These are phyloP conservation scores for Drosophila robusta DNA, from an alignment of 2,888 invertebrate genomes.

Conservation along the genomic window DNA sequence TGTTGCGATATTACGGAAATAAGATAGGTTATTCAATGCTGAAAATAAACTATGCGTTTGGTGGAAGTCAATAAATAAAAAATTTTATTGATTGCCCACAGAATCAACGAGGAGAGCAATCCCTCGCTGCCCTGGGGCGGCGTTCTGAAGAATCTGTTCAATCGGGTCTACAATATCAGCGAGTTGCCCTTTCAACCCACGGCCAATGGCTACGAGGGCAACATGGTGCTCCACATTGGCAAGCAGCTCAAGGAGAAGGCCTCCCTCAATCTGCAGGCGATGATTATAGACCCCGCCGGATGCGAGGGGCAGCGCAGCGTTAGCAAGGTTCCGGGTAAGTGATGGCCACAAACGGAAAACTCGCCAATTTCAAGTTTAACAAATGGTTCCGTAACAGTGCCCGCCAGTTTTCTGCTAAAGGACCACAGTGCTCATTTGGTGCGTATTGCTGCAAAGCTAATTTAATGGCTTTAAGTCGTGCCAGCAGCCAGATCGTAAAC, in stretches of 20 bases:
- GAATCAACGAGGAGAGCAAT: slow-evolving; percentile 79
- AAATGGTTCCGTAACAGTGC: slow-evolving; percentile 40
- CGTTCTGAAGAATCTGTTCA: slow-evolving; percentile 66
- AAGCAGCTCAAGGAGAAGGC: slow-evolving; percentile 66
- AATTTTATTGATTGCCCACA: too few relatives aligned
- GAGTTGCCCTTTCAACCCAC: slow-evolving; percentile 53
- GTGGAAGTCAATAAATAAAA: too few relatives aligned
- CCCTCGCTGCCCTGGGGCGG: slow-evolving; percentile 83
- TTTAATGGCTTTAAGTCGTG: too few relatives aligned
- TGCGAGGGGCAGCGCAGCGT: slow-evolving; percentile 73
- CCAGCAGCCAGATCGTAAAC: neutral
- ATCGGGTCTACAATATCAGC: slow-evolving; percentile 65
- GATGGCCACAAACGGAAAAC: neutral
- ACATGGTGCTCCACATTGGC: slow-evolving; percentile 42
- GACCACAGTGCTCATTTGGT: slow-evolving; percentile 53
- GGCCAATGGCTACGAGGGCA: slow-evolving; percentile 58
- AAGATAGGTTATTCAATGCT: too few relatives aligned
- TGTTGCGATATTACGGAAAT: too few relatives aligned
- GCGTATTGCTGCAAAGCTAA: slow-evolving; percentile 2
- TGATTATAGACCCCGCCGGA: slow-evolving; percentile 72
- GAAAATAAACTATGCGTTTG: too few relatives aligned
- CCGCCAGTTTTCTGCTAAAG: slow-evolving; percentile 41
- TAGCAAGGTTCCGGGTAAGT: slow-evolving; percentile 70
- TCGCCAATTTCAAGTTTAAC: neutral
- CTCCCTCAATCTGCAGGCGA: slow-evolving; percentile 69